phyloP scores from a whole-genome alignment of 2,888 invertebrate genomes.

The Cetonia aurata region DNA sequence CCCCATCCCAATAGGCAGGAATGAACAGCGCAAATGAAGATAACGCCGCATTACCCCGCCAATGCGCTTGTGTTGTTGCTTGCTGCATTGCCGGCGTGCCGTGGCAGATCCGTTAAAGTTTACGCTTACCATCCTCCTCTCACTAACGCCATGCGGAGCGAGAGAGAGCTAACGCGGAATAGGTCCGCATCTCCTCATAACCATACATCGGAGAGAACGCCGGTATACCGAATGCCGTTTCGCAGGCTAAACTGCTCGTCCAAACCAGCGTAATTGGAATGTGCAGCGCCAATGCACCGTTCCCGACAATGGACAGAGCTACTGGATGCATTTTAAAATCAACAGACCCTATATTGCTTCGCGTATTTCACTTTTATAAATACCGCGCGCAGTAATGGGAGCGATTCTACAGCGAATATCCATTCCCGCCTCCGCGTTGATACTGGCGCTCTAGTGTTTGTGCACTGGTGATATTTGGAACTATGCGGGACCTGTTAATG shows the following conservation, averaged over 20 bases:
- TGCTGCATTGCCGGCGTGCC: constrained; percentile 48
- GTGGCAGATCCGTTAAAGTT: constrained; percentile 7
- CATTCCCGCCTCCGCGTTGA: constrained; percentile 24
- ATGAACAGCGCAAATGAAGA: constrained; percentile 63
- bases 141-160: not conserved
- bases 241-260: constrained; percentile 59
- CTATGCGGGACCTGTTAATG: constrained; percentile 21
- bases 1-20: constrained; percentile 57
- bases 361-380: constrained; percentile 50
- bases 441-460: constrained; percentile 3
- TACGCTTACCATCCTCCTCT: not conserved
- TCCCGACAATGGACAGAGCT: constrained; percentile 57
- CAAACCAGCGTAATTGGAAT: constrained; percentile 62
- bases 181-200: not conserved
- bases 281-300: constrained; percentile 57
- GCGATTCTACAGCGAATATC: constrained; percentile 33
- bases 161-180: constrained; percentile 15
- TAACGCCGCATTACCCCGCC: constrained; percentile 62
- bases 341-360: constrained; percentile 56
- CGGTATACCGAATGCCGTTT: constrained; percentile 52
- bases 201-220: constrained; percentile 3
- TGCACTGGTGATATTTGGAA: constrained; percentile 24
- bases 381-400: constrained; percentile 39
- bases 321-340: constrained; percentile 58
- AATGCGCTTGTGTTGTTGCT: constrained; percentile 58